Evolutionary conservation across 2,113 vertebrate species (phyloP).

Genomic region (Labeo rohita): DNA sequence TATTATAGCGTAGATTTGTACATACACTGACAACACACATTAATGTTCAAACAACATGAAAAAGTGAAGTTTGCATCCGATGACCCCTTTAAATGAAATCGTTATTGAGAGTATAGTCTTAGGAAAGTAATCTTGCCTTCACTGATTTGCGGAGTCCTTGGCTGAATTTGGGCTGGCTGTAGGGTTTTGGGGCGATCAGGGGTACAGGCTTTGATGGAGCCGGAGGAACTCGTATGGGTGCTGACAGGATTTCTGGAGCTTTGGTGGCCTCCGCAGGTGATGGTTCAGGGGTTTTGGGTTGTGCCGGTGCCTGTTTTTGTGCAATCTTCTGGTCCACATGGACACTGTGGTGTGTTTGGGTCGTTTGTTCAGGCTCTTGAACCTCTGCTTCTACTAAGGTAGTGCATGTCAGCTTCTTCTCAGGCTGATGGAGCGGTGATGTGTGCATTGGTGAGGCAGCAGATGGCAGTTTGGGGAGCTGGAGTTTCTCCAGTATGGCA

Average conservation of each 20-base stretch:
- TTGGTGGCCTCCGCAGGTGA: constrained; percentile 69
- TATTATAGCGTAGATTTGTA: too few species aligned
- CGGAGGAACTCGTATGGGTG: constrained; percentile 63
- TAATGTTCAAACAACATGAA: too few species aligned
- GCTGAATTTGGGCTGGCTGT: constrained; percentile 84
- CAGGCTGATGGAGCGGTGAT: background rate
- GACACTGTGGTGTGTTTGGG: constrained; percentile 62
- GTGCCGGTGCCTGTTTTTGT: constrained; percentile 61
- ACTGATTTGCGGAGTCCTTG: constrained; percentile 84
- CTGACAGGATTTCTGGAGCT: constrained; percentile 59
- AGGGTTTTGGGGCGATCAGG: constrained; percentile 93
- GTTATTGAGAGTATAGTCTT: background rate
- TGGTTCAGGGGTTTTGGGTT: constrained; percentile 44
- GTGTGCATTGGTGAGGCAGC: constrained; percentile 38
- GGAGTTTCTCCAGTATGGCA: constrained; percentile 90
- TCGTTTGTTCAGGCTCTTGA: constrained; percentile 66
- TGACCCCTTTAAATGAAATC: background rate
- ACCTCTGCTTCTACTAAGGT: constrained; percentile 19
- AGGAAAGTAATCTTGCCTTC: constrained; percentile 78
- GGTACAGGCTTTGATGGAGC: constrained; percentile 85
- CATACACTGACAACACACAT: too few species aligned
- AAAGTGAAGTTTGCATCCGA: too few species aligned
- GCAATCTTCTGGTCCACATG: constrained; percentile 57
- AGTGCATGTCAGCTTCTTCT: background rate
- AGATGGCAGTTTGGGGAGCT: constrained; percentile 83